Conservation (phyloP, 53 echinoderm and acorn worm species). For the Apostichopus leukothele region DNA sequence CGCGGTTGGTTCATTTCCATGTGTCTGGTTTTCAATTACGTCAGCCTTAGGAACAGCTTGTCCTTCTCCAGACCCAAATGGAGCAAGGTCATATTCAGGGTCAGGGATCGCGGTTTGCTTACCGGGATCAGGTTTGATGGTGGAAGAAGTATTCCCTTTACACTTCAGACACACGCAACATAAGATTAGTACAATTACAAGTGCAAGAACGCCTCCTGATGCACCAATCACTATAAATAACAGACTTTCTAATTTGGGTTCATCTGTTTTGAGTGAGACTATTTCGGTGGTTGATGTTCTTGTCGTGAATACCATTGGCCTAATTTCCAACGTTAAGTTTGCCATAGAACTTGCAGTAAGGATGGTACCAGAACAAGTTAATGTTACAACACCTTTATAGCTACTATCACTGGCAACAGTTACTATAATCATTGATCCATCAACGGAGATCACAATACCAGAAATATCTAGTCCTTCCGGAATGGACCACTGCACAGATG, state of each 20-base stretch:
- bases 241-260: not conserved
- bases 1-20: not conserved
- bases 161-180: not conserved
- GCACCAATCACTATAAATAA: not conserved
- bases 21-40: not conserved
- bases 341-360: not conserved
- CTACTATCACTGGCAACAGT: not conserved
- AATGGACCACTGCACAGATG: not conserved
- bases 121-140: not conserved
- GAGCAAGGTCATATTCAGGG: not conserved
- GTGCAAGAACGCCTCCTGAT: not conserved
- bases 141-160: not conserved
- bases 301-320: not conserved
- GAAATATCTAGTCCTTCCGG: not conserved
- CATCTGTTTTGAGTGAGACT: not conserved
- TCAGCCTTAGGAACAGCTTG: too few species aligned
- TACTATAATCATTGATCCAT: not conserved
- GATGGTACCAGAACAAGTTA: not conserved
- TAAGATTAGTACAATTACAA: not conserved
- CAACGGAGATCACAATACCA: not conserved
- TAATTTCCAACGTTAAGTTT: not conserved
- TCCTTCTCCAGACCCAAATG: not conserved
- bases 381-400: not conserved
- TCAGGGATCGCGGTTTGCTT: not conserved
- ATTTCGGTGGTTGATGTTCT: not conserved